Evolutionary conservation across 2,113 vertebrate species (phyloP).

Genomic region (Apteryx owenii): DNA sequence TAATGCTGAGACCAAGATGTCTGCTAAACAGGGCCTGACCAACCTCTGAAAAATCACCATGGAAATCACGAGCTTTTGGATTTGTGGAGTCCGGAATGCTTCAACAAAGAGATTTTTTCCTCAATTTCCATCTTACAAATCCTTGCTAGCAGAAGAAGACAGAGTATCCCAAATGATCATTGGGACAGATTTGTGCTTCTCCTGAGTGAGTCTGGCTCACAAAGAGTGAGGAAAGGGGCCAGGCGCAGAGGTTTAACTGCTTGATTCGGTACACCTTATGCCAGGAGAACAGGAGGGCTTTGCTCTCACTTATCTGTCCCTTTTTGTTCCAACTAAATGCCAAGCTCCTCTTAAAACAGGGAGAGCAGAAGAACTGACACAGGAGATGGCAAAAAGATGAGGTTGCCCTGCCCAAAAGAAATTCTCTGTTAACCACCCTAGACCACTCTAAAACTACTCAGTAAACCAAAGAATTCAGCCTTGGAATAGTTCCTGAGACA

Average conservation of each 20-base stretch:
- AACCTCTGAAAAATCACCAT: background rate
- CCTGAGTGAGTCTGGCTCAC: background rate
- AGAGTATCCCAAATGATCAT: no score
- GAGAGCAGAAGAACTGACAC: background rate
- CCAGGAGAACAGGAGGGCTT: background rate
- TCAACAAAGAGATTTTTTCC: no score
- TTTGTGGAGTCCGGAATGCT: background rate
- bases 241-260: background rate
- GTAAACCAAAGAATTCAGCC: background rate
- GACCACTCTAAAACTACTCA: background rate
- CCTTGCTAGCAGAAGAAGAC: background rate
- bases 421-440: background rate
- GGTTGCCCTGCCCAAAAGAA: background rate
- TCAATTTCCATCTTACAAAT: background rate
- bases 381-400: background rate
- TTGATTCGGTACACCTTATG: background rate
- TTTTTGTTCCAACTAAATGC: background rate
- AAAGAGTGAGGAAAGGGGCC: background rate
- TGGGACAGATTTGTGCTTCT: background rate
- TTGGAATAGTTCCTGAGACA: background rate
- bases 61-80: background rate
- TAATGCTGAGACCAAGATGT: fast-evolving
- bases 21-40: background rate
- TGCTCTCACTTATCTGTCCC: background rate
- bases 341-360: background rate